Percentiles rank a stretch among this genome's conserved stretches.
phyloP scores from a whole-genome alignment of 2,113 vertebrate species.

The Sinosuthora webbiana region DNA sequence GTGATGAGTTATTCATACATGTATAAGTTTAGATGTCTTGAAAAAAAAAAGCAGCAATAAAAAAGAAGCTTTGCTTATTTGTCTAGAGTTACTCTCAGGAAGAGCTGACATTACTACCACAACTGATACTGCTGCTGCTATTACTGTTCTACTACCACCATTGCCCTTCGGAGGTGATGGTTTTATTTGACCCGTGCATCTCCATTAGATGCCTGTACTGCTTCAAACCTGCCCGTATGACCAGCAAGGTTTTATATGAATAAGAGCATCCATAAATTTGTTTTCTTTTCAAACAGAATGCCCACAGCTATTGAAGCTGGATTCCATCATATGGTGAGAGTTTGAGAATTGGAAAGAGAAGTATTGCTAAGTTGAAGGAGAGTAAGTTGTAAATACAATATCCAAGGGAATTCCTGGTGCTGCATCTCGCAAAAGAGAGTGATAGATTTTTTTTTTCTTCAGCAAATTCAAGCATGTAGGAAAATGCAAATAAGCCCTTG shows the following conservation, averaged over 20 bases:
- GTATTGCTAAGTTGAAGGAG: not conserved
- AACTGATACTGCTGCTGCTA: not conserved
- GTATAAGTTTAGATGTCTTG: not conserved
- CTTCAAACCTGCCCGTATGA: not conserved
- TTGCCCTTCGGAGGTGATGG: not conserved
- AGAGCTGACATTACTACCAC: not conserved
- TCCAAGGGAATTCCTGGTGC: not conserved
- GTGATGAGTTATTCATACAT: not conserved
- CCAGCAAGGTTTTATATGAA: not conserved
- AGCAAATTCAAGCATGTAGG: not conserved
- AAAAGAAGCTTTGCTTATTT: not conserved
- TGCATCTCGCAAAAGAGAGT: not conserved
- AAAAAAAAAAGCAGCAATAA: not conserved
- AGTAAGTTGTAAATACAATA: not conserved
- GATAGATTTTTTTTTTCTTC: not conserved
- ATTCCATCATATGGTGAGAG: not conserved
- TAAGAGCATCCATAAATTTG: not conserved
- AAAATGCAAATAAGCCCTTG: not conserved
- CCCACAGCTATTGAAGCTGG: not conserved
- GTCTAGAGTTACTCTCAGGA: not conserved
- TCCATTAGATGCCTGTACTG: not conserved
- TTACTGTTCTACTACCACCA: not conserved
- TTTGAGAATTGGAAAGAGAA: not conserved
- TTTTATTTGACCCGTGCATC: not conserved
- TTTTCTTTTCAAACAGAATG: not conserved